Conservation (phyloP, 2,888 invertebrate genomes). For the Nemoura dubitans region DNA sequence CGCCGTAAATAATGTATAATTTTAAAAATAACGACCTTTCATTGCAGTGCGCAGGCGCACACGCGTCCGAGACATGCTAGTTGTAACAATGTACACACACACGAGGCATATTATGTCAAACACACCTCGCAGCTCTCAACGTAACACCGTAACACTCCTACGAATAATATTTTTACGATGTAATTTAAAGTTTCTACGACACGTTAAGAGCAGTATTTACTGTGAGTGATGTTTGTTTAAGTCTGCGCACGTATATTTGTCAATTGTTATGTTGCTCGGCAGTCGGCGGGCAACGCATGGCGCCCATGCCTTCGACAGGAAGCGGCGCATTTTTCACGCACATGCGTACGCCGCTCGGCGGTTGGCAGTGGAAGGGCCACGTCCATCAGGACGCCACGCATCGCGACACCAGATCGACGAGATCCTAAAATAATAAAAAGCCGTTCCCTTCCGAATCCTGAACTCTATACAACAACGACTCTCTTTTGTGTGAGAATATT, state of each 20-base stretch:
- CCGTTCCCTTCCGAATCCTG: background rate
- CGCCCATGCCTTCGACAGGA: background rate
- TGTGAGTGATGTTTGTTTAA: background rate
- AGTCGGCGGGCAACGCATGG: background rate
- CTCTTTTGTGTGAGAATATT: background rate
- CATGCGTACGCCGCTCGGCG: background rate
- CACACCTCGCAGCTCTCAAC: background rate
- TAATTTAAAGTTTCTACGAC: background rate
- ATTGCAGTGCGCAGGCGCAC: background rate
- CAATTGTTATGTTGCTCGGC: background rate
- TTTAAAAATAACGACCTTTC: background rate
- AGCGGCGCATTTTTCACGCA: background rate
- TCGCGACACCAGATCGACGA: background rate
- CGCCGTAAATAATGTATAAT: background rate
- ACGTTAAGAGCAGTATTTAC: background rate
- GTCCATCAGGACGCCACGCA: background rate
- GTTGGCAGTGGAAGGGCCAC: background rate
- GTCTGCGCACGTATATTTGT: constrained; percentile 7
- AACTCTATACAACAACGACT: background rate
- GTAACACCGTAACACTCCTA: background rate
- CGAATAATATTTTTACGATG: background rate
- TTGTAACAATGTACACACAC: background rate
- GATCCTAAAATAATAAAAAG: background rate
- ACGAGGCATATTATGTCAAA: background rate
- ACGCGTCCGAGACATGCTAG: background rate